Evolutionary conservation across 2,888 invertebrate genomes (phyloP).

Genomic region (Acanthacorydalis orientalis): DNA sequence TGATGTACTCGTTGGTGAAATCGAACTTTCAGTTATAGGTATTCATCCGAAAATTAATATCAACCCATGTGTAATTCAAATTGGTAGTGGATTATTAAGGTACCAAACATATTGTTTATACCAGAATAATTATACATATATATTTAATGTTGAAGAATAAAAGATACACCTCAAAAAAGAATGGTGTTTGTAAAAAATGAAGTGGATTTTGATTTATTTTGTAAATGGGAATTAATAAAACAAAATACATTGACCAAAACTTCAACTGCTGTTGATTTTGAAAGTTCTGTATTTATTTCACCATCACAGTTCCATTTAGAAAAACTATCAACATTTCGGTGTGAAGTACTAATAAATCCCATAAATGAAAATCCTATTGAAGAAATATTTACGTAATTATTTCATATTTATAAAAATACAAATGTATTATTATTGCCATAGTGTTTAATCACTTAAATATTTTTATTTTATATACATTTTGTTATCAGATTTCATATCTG

Average conservation of each 20-base stretch:
- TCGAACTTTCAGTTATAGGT: neutral
- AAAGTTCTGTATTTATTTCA: too few species aligned
- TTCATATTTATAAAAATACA: neutral
- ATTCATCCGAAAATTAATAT: neutral
- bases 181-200: neutral
- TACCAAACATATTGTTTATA: neutral
- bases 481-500: too few species aligned
- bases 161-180: neutral
- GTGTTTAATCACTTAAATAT: neutral
- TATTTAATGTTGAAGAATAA: neutral
- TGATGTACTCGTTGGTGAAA: slow-evolving; percentile 3
- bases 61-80: neutral
- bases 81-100: neutral
- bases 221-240: neutral
- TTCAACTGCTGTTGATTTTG: too few species aligned
- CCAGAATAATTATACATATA: neutral
- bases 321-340: too few species aligned
- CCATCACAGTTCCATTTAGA: too few species aligned
- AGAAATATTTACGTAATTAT: too few species aligned
- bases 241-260: neutral
- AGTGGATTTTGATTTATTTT: neutral
- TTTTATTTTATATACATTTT: too few species aligned
- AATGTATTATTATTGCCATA: neutral
- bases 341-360: too few species aligned
- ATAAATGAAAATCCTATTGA: too few species aligned